These are phyloP conservation scores for Heliconius ismenius DNA, from an alignment of 2,888 invertebrate genomes.

Conservation along the genomic window DNA sequence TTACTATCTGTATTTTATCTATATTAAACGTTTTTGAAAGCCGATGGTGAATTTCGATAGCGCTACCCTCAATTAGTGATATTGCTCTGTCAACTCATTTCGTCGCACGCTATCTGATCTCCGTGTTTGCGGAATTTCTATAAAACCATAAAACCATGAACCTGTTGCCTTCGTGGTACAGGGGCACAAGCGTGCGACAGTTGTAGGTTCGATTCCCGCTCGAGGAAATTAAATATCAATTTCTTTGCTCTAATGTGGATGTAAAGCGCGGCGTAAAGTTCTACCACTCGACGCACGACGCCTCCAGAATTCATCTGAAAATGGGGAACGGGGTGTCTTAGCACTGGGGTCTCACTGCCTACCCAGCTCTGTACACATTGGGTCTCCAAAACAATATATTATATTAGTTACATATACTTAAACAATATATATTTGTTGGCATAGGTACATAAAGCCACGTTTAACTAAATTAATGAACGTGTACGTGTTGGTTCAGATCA, in stretches of 20 bases:
- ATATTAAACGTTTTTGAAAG: constrained; percentile 38
- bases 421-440: too few relatives aligned
- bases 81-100: constrained; percentile 44
- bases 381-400: too few relatives aligned
- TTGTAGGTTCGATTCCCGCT: not conserved
- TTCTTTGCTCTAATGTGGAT: too few relatives aligned
- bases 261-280: too few relatives aligned
- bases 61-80: constrained; percentile 44
- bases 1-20: constrained; percentile 29
- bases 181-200: not conserved
- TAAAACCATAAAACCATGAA: constrained; percentile 24
- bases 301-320: too few relatives aligned
- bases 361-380: too few relatives aligned
- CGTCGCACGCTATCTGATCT: not conserved
- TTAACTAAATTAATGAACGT: constrained; percentile 29
- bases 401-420: too few relatives aligned
- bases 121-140: constrained; percentile 3
- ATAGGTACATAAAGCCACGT: not conserved
- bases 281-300: too few relatives aligned
- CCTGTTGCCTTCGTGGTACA: not conserved
- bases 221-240: too few relatives aligned
- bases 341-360: too few relatives aligned
- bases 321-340: too few relatives aligned
- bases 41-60: constrained; percentile 38
- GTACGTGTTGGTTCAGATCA: constrained; percentile 34